Percentiles rank a stretch among this genome's conserved stretches.
These are phyloP conservation scores for Nomada lathburiana DNA, from an alignment of 2,888 invertebrate species.

Conservation along the genomic window DNA sequence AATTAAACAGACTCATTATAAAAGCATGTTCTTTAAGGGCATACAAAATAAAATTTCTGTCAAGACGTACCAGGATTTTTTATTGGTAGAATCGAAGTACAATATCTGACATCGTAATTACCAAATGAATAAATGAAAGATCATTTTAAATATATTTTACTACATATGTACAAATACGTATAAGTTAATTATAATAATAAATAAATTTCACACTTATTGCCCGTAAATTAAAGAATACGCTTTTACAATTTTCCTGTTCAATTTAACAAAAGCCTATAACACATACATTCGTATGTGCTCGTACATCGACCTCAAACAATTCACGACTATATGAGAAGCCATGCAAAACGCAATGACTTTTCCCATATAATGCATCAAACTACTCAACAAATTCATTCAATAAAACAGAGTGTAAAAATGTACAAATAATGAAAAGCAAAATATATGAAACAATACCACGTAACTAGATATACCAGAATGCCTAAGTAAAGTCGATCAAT, in stretches of 20 bases:
- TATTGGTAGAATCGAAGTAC: background rate
- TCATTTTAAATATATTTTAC: too few relatives aligned
- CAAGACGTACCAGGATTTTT: background rate
- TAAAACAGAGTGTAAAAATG: background rate
- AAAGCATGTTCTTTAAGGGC: background rate
- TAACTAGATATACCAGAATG: background rate
- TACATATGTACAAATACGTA: too few relatives aligned
- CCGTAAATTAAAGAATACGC: background rate
- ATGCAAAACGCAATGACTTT: too few relatives aligned
- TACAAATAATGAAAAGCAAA: background rate
- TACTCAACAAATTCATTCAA: background rate
- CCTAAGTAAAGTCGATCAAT: background rate
- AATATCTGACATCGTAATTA: too few relatives aligned
- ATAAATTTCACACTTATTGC: background rate
- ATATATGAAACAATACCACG: background rate
- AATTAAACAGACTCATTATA: slow-evolving; percentile 1
- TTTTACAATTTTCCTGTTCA: slow-evolving; percentile 1
- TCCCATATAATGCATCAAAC: too few relatives aligned
- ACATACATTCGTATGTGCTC: background rate
- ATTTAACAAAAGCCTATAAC: background rate
- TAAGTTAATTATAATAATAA: background rate
- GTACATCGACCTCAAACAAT: slow-evolving; percentile 9
- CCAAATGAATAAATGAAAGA: too few relatives aligned
- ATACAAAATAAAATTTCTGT: background rate
- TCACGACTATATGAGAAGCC: background rate